Conservation (phyloP, 1,140 invertebrate genomes). For the Hyles euphorbiae region DNA sequence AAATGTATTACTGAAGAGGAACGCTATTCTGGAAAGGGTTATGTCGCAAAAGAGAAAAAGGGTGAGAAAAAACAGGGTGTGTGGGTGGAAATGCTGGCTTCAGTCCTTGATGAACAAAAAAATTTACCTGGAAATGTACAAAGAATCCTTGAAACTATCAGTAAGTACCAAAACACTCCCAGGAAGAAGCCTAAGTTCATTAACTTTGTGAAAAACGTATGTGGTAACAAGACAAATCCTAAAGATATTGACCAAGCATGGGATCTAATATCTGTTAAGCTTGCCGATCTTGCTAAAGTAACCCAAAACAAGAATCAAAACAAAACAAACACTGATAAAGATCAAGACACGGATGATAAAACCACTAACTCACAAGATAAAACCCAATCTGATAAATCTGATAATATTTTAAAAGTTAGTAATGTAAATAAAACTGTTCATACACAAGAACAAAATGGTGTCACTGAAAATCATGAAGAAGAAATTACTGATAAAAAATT, state of each 20-base stretch:
- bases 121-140: slow-evolving; percentile 76
- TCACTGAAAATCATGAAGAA: slow-evolving; percentile 17
- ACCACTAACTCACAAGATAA: too few species aligned
- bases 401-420: slow-evolving; percentile 1
- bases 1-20: slow-evolving; percentile 95
- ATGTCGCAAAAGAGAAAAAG: slow-evolving; percentile 88
- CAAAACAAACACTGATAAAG: slow-evolving; percentile 19
- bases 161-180: slow-evolving; percentile 91
- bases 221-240: slow-evolving; percentile 75
- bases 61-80: slow-evolving; percentile 92
- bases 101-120: slow-evolving; percentile 80
- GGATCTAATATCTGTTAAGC: slow-evolving; percentile 81
- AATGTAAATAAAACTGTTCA: slow-evolving; percentile 15
- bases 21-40: slow-evolving; percentile 91
- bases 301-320: slow-evolving; percentile 29
- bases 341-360: slow-evolving; percentile 12
- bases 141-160: slow-evolving; percentile 82
- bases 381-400: too few species aligned
- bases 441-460: slow-evolving; percentile 23
- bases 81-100: slow-evolving; percentile 90
- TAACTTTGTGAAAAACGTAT: slow-evolving; percentile 83
- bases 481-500: slow-evolving; percentile 54
- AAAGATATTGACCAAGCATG: slow-evolving; percentile 80
- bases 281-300: slow-evolving; percentile 73
- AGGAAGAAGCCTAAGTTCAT: slow-evolving; percentile 93